Evolutionary conservation across 2,113 vertebrate species (phyloP).

Genomic region (Rhabdomys dilectus): DNA sequence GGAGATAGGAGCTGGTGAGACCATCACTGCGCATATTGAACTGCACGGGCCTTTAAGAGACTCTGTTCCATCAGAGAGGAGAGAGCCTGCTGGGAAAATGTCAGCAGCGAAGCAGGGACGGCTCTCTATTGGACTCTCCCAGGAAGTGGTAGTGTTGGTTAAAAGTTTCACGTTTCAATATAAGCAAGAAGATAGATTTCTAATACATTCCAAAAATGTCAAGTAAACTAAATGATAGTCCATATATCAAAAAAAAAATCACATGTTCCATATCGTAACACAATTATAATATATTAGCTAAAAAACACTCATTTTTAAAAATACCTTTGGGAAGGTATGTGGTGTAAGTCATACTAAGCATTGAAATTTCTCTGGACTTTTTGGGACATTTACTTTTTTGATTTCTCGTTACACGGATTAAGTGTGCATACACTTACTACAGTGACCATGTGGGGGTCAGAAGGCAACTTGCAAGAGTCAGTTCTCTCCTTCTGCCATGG

Average conservation of each 20-base stretch:
- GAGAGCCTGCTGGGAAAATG: not conserved
- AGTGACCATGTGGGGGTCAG: not conserved
- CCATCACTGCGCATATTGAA: not conserved
- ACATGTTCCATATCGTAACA: not conserved
- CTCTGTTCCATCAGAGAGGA: not conserved
- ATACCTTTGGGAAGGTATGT: not conserved
- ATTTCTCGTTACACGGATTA: not conserved
- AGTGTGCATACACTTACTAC: not conserved
- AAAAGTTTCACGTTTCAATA: not conserved
- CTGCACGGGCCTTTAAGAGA: not conserved
- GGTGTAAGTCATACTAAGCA: not conserved
- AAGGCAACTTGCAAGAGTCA: not conserved
- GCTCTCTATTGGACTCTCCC: not conserved
- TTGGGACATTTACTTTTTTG: not conserved
- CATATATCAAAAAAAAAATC: not conserved
- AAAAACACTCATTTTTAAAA: not conserved
- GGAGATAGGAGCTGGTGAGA: not conserved
- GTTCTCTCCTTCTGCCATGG: not conserved
- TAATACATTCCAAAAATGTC: not conserved
- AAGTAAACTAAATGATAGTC: not conserved
- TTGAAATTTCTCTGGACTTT: conserved; percentile 5
- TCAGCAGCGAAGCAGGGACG: not conserved
- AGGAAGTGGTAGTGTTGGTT: not conserved
- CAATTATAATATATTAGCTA: not conserved
- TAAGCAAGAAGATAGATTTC: not conserved